Conservation (phyloP, 1,140 invertebrate species). For the Sminthurinus signatus region DNA sequence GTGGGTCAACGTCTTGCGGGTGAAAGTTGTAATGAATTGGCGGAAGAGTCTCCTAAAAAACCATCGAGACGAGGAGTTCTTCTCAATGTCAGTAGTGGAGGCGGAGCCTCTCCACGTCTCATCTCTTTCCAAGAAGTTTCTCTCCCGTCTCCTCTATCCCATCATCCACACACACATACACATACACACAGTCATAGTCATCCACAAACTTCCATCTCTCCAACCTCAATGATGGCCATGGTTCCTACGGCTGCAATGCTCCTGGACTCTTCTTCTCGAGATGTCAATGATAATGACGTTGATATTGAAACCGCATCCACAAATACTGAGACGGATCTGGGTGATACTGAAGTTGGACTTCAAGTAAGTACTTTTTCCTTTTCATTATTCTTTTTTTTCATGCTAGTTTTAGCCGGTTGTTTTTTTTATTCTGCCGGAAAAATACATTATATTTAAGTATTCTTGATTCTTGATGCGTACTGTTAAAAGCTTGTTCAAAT, state of each 20-base stretch:
- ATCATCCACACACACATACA: too few relatives aligned
- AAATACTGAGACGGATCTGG: slow-evolving; percentile 55
- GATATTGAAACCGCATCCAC: slow-evolving; percentile 46
- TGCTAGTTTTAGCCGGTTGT: too few relatives aligned
- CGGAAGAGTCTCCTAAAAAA: slow-evolving; percentile 49
- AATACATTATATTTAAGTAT: too few relatives aligned
- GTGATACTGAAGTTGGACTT: slow-evolving; percentile 59
- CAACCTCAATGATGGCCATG: neutral
- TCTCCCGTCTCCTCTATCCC: slow-evolving; percentile 5
- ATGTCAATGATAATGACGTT: slow-evolving; percentile 51
- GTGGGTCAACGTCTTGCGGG: slow-evolving; percentile 69
- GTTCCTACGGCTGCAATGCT: slow-evolving; percentile 2
- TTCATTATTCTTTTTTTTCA: too few relatives aligned
- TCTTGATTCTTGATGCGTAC: too few relatives aligned
- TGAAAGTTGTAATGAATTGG: slow-evolving; percentile 46
- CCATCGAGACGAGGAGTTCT: slow-evolving; percentile 26
- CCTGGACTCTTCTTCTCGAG: slow-evolving; percentile 24
- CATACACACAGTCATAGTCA: slow-evolving; percentile 17
- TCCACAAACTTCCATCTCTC: neutral
- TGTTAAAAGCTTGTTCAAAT: too few relatives aligned
- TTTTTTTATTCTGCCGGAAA: too few relatives aligned
- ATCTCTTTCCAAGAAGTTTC: slow-evolving; percentile 41
- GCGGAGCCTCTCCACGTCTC: slow-evolving; percentile 33
- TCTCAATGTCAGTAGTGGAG: slow-evolving; percentile 20
- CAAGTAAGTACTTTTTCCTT: slow-evolving; percentile 47